Percentiles rank a stretch among this genome's conserved stretches.
These are phyloP conservation scores for Vireo altiloquus DNA, from an alignment of 2,113 vertebrate genomes.

Conservation along the genomic window DNA sequence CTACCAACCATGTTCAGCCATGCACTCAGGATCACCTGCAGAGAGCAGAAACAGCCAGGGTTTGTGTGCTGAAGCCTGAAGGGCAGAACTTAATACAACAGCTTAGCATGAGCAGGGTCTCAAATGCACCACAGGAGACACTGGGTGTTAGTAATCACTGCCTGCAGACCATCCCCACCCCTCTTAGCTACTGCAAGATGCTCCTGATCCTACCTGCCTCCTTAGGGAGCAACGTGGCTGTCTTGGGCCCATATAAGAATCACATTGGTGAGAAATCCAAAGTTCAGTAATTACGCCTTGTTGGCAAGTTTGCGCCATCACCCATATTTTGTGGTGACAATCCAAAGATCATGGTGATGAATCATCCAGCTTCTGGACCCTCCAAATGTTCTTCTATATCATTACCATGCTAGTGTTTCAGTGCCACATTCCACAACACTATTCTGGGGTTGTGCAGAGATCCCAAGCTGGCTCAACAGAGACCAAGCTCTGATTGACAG, in stretches of 20 bases:
- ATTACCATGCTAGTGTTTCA: not conserved
- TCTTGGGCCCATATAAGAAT: not conserved
- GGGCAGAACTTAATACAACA: not conserved
- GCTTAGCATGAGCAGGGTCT: not conserved
- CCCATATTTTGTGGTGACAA: not conserved
- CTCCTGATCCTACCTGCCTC: not conserved
- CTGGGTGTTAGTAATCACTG: not conserved
- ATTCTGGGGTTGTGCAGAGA: not conserved
- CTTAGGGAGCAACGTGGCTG: not conserved
- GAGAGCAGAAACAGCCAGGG: not conserved
- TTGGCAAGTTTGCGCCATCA: not conserved
- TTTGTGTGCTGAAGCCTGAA: not conserved
- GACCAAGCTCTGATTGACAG: not conserved
- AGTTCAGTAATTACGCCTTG: not conserved
- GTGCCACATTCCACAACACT: not conserved
- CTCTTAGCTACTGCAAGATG: not conserved
- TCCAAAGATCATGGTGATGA: not conserved
- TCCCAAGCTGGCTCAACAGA: not conserved
- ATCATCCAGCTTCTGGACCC: not conserved
- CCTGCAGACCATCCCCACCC: not conserved
- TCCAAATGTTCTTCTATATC: not conserved
- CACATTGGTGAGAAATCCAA: not conserved
- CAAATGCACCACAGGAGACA: not conserved
- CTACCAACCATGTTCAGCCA: constrained; percentile 89
- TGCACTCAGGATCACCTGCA: constrained; percentile 82